These are phyloP conservation scores for Hemibagrus guttatus DNA, from an alignment of 2,797 vertebrate species.

Conservation along the genomic window DNA sequence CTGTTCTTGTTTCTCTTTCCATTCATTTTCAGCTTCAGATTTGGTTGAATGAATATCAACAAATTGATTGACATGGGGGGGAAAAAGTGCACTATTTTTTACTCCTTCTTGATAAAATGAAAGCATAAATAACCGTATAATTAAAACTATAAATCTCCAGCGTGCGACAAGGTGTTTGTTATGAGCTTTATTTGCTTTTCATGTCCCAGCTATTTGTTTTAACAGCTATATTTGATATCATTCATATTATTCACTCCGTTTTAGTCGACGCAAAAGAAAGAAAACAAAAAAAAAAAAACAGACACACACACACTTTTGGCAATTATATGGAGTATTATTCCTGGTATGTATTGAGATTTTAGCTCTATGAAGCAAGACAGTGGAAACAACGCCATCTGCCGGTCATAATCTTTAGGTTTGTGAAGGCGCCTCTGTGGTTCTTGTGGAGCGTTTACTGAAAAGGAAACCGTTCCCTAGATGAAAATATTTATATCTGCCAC, in stretches of 20 bases:
- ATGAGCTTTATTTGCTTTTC: neutral
- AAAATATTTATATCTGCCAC: neutral
- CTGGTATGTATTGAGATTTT: neutral
- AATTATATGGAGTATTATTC: neutral
- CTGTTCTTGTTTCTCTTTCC: neutral
- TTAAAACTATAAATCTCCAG: neutral
- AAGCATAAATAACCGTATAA: neutral
- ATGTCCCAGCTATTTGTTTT: neutral
- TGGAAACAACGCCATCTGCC: conserved; percentile 16
- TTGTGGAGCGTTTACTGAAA: neutral
- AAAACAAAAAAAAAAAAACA: too few species aligned
- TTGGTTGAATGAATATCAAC: neutral
- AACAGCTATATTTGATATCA: neutral
- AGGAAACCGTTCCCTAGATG: neutral
- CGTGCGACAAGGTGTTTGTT: neutral
- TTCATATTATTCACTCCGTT: neutral
- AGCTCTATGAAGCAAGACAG: neutral
- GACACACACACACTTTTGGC: neutral
- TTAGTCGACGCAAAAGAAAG: too few species aligned
- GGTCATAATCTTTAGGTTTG: neutral
- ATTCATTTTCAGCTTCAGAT: neutral
- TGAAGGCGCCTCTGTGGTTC: neutral
- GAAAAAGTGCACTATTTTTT: neutral
- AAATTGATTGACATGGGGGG: neutral
- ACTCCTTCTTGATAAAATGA: neutral